Base-by-base conservation (phyloP, 35 echinoderm and acorn worm genomes). In the Holothuria glaberrima region DNA sequence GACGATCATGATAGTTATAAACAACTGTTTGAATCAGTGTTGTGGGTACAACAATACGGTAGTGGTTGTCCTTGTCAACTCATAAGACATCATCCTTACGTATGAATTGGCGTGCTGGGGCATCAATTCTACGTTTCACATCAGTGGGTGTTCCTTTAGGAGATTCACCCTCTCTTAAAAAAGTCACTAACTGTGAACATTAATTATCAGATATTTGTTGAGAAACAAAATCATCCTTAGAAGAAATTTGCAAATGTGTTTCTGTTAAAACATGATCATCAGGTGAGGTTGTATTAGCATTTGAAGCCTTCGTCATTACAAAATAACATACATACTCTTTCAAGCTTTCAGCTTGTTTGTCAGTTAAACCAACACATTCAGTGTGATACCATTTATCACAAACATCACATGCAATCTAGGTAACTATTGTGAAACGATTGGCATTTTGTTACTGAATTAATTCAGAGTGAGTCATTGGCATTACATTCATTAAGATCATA, bases 1-100 rank as follows among this genome's bases (percentile, higher is more conserved):
- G 71, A 31, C 71, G 71, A 75, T 75, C 71, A 75, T 75, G 75
- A 38, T 80, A 80, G 48, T 80, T 80, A 48, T 80, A 57, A 48
- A 80, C 44, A 80, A 80, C 28, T 80, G 75, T 41, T 48, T 21
- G 21, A n/a, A n/a, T n/a, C n/a, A n/a, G n/a, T n/a, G n/a, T n/a
- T n/a, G n/a, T n/a, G n/a, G n/a, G n/a, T n/a, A n/a, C n/a, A n/a
- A n/a, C n/a, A n/a, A n/a, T n/a, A n/a, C n/a, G n/a, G n/a, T n/a
- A n/a, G n/a, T n/a, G 30, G 71, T 31, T 31, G 34, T 75, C 71
- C 21, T 36, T 31, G 71, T 21, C 34, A 13, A 75, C 36, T 31
- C 71, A 75, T 21, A 75, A 31, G 6, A 80, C 75, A 57, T 28
- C 75, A 46, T 80, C 38, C 20, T 80, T 6, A 0, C 0, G 9